Conservation (phyloP, 2,888 invertebrate species). For the Onchidella celtica region DNA sequence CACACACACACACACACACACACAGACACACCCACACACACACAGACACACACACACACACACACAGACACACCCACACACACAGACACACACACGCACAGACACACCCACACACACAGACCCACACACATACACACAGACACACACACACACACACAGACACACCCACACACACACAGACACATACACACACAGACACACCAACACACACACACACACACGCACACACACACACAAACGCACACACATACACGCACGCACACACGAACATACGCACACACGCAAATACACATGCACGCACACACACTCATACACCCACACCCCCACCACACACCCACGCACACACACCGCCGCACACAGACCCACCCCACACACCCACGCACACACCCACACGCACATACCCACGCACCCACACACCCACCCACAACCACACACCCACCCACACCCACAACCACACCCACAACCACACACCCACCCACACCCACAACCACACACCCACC, state of each 20-base stretch:
- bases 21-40: conserved; percentile 24
- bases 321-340: conserved; percentile 11
- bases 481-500: neutral
- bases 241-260: neutral
- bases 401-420: neutral
- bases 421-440: conserved; percentile 2
- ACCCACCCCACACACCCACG: conserved; percentile 21
- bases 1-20: conserved; percentile 8
- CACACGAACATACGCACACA: neutral
- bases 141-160: conserved; percentile 27
- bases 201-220: neutral
- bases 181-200: too few species aligned
- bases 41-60: conserved; percentile 27
- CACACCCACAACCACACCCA: conserved; percentile 25
- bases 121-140: conserved; percentile 21
- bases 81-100: neutral
- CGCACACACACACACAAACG: too few species aligned
- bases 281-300: conserved; percentile 19
- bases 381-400: neutral
- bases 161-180: neutral
- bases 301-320: too few species aligned
- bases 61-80: neutral
- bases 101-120: neutral
- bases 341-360: conserved; percentile 20
- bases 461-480: conserved; percentile 4